phyloP scores from a whole-genome alignment of 53 echinoderm and acorn worm genomes.

The Temnopleurus reevesii region DNA sequence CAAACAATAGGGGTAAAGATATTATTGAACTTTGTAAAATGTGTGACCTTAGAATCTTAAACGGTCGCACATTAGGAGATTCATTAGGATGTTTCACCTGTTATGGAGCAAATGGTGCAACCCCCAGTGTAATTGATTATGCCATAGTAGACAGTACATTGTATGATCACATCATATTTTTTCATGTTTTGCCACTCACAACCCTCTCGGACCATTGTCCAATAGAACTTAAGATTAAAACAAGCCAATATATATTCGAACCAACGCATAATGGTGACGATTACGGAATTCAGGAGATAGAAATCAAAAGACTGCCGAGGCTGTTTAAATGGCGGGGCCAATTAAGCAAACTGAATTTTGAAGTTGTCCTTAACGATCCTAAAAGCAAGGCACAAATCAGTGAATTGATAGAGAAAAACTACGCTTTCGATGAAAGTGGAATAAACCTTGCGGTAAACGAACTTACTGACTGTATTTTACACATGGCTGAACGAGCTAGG shows the following conservation, averaged over 20 bases:
- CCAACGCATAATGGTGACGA: neutral
- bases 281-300: neutral
- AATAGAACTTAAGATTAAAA: neutral
- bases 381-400: neutral
- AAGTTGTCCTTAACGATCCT: neutral
- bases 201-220: neutral
- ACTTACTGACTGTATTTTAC: neutral
- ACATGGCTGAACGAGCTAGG: neutral
- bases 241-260: neutral
- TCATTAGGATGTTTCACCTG: neutral
- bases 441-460: neutral
- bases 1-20: neutral
- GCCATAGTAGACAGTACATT: neutral
- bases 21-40: neutral
- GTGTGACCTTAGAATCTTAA: neutral
- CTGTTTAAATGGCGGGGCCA: neutral
- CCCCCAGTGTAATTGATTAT: neutral
- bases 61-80: neutral
- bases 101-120: neutral
- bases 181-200: neutral
- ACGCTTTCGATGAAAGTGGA: neutral
- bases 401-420: neutral
- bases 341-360: neutral
- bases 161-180: neutral
- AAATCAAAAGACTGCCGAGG: neutral